Conservation (phyloP, 2,888 invertebrate genomes). For the Apoda limacodes region DNA sequence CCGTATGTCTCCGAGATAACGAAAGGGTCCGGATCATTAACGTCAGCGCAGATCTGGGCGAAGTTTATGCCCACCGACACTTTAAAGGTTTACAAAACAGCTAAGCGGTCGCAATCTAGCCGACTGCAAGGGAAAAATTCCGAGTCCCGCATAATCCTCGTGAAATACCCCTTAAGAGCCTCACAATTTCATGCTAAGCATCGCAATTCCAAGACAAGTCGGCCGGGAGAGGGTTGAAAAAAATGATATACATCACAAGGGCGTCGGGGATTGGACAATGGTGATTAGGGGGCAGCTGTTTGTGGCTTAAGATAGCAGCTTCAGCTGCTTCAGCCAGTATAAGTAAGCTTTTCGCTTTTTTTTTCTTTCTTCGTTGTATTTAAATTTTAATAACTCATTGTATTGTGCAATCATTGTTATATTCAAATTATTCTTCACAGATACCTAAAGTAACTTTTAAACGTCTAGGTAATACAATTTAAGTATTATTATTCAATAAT, state of each 20-base stretch:
- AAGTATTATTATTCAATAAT: too few relatives aligned
- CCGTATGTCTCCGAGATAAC: constrained; percentile 58
- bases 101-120: constrained; percentile 49
- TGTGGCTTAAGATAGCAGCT: constrained; percentile 28
- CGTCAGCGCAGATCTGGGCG: constrained; percentile 50
- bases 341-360: too few relatives aligned
- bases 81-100: constrained; percentile 63
- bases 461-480: too few relatives aligned
- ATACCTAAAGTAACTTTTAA: too few relatives aligned
- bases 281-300: constrained; percentile 56
- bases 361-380: too few relatives aligned
- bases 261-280: constrained; percentile 35
- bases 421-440: too few relatives aligned
- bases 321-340: background rate
- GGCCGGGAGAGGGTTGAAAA: constrained; percentile 53
- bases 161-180: constrained; percentile 54
- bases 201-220: constrained; percentile 56
- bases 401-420: too few relatives aligned
- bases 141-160: constrained; percentile 46
- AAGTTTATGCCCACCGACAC: constrained; percentile 59
- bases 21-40: constrained; percentile 59
- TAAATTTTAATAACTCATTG: too few relatives aligned
- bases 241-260: constrained; percentile 46
- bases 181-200: constrained; percentile 65
- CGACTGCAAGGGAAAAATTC: constrained; percentile 46